These are phyloP conservation scores for Noctua comes DNA, from an alignment of 2,888 invertebrate species.

Conservation along the genomic window DNA sequence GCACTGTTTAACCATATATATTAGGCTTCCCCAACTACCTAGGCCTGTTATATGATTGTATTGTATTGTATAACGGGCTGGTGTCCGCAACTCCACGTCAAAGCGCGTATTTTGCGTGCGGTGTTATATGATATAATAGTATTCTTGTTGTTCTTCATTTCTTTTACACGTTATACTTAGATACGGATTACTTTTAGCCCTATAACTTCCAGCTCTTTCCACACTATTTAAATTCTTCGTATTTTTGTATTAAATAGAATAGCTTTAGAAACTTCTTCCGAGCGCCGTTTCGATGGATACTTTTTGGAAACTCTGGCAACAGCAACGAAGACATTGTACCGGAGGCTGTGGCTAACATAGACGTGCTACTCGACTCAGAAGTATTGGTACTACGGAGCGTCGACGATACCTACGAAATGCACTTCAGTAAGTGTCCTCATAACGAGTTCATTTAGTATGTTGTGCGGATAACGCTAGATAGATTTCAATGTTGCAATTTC, in stretches of 20 bases:
- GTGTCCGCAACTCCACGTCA: no score
- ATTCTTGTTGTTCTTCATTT: neutral
- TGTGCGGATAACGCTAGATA: no score
- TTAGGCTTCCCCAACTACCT: neutral
- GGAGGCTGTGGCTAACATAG: slow-evolving; percentile 66
- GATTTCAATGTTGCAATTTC: neutral
- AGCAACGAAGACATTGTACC: slow-evolving; percentile 67
- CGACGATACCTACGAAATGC: slow-evolving; percentile 68
- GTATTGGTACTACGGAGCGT: slow-evolving; percentile 70
- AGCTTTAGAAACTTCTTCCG: slow-evolving; percentile 74
- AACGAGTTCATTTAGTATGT: neutral
- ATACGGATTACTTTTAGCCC: no score
- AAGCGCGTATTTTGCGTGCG: no score
- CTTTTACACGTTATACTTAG: neutral
- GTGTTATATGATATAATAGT: neutral
- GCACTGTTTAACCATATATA: neutral
- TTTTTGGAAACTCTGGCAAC: slow-evolving; percentile 68
- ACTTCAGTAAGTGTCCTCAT: slow-evolving; percentile 74
- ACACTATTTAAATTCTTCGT: neutral
- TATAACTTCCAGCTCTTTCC: neutral
- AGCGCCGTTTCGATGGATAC: slow-evolving; percentile 83
- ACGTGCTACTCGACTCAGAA: slow-evolving; percentile 80
- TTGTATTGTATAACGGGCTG: no score
- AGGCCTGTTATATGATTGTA: neutral
- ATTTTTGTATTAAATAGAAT: slow-evolving; percentile 67